Conservation (phyloP, 2,113 vertebrate genomes). For the Furnarius figulus region DNA sequence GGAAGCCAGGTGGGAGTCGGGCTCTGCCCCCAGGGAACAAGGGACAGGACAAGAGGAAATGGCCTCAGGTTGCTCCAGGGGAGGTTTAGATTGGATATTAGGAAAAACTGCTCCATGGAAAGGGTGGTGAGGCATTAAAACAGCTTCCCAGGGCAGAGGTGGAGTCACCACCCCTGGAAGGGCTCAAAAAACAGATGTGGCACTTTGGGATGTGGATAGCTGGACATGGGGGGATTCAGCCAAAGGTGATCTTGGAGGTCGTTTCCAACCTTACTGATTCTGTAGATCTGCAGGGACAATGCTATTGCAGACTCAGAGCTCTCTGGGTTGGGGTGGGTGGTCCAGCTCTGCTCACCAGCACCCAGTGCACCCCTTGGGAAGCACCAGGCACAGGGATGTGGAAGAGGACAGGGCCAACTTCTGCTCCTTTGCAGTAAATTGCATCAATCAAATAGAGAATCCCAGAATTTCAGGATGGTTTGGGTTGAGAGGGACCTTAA, state of each 20-base stretch:
- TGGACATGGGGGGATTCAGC: fast-evolving
- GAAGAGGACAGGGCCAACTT: too few species aligned
- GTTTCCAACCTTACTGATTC: not conserved
- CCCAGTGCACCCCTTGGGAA: not conserved
- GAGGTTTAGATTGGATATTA: not conserved
- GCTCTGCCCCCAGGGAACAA: not conserved
- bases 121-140: not conserved
- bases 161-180: not conserved
- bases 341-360: not conserved
- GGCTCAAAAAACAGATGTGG: not conserved
- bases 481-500: not conserved
- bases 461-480: not conserved
- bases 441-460: not conserved
- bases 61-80: not conserved
- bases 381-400: not conserved
- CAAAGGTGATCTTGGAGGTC: not conserved
- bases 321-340: not conserved
- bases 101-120: not conserved
- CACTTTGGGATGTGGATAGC: not conserved
- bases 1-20: fast-evolving
- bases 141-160: not conserved
- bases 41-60: not conserved
- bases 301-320: not conserved
- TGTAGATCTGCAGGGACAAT: not conserved
- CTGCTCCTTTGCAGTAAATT: not conserved